A percentile compares a stretch with the other conserved stretches of the same genome.
Evolutionary conservation across 2,888 invertebrate species (phyloP).

Genomic region (Tanypteryx hageni): DNA sequence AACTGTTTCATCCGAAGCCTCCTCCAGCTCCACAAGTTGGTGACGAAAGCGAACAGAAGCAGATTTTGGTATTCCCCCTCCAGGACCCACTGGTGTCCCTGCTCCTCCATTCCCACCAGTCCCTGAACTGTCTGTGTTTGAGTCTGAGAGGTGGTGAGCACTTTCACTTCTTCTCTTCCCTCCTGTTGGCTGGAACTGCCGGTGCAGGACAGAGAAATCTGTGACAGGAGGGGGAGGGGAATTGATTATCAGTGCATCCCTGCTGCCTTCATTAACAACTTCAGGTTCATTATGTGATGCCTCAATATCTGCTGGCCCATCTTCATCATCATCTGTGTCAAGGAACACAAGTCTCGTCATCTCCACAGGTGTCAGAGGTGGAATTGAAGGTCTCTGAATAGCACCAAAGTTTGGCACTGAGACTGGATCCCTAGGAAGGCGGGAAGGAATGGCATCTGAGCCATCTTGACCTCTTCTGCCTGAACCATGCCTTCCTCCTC

Average conservation of each 20-base stretch:
- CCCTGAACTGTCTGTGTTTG: constrained; percentile 52
- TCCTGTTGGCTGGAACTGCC: constrained; percentile 76
- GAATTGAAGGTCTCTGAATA: constrained; percentile 76
- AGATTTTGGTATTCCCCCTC: constrained; percentile 76
- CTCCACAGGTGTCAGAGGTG: constrained; percentile 82
- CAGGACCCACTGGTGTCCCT: constrained; percentile 37
- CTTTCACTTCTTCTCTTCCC: constrained; percentile 60
- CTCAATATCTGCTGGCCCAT: constrained; percentile 65
- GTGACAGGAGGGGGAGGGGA: constrained; percentile 34
- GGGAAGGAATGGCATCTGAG: constrained; percentile 73
- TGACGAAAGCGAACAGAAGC: constrained; percentile 79
- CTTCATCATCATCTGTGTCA: constrained; percentile 80
- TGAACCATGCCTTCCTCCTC: constrained; percentile 42
- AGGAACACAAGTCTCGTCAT: constrained; percentile 83
- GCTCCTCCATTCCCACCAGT: constrained; percentile 39
- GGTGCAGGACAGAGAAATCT: constrained; percentile 77
- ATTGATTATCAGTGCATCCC: constrained; percentile 36
- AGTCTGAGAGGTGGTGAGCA: constrained; percentile 44
- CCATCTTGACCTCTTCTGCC: constrained; percentile 67
- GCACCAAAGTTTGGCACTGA: constrained; percentile 86
- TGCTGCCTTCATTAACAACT: constrained; percentile 31
- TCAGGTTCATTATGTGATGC: neutral
- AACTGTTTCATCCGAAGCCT: constrained; percentile 77
- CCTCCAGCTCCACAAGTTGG: constrained; percentile 77
- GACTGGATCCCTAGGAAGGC: constrained; percentile 79